These are phyloP conservation scores for Ahaetulla prasina DNA, from an alignment of 2,113 vertebrate genomes.

Conservation along the genomic window DNA sequence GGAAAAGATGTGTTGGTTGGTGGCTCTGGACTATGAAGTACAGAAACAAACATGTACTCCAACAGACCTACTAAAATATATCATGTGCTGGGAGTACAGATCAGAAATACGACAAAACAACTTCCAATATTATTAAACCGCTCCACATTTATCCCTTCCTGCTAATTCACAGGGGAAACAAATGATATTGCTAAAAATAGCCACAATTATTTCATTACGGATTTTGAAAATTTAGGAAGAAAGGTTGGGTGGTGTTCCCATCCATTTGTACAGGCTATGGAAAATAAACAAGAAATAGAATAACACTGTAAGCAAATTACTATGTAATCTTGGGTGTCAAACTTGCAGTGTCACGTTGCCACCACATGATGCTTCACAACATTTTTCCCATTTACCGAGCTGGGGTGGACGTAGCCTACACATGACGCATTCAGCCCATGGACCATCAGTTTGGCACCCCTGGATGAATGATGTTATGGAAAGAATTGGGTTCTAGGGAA, in stretches of 20 bases:
- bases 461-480: background rate
- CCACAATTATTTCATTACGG: background rate
- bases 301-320: background rate
- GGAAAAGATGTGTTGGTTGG: background rate
- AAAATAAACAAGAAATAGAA: background rate
- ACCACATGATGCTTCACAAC: no score
- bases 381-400: no score
- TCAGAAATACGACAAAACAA: background rate
- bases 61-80: background rate
- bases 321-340: background rate
- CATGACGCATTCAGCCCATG: no score
- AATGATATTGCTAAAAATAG: background rate
- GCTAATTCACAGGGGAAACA: background rate
- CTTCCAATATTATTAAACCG: background rate
- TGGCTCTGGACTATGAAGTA: background rate
- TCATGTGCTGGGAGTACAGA: background rate
- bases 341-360: no score
- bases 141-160: background rate
- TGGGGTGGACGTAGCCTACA: no score
- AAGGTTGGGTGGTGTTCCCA: background rate
- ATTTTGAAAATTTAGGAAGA: background rate
- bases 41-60: background rate
- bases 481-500: background rate
- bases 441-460: no score
- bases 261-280: background rate